These are phyloP conservation scores for Sparus aurata DNA, from an alignment of 2,797 vertebrate species.

Conservation along the genomic window DNA sequence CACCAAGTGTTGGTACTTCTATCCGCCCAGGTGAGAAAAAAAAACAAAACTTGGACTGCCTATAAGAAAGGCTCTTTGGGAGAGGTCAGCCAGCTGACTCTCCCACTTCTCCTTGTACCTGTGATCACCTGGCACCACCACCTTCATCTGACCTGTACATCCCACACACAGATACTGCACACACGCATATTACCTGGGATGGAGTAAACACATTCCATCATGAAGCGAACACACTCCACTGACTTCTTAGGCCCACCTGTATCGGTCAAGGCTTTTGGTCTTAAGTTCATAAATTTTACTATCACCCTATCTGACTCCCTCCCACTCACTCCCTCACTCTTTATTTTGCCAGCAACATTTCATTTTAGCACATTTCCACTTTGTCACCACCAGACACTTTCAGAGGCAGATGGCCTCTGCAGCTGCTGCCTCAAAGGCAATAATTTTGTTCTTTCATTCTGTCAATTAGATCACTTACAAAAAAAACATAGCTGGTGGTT, in stretches of 20 bases:
- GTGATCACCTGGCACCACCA: constrained; percentile 79
- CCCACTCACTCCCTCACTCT: constrained; percentile 2
- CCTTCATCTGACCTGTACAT: constrained; percentile 68
- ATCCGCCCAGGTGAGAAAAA: constrained; percentile 25
- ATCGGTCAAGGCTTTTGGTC: constrained; percentile 14
- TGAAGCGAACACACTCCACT: constrained; percentile 33
- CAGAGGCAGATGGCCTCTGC: not conserved
- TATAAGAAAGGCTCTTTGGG: constrained; percentile 4
- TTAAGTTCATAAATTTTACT: constrained; percentile 34
- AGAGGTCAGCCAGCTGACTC: constrained; percentile 36
- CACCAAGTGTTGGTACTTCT: not conserved
- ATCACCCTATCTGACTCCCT: constrained; percentile 13
- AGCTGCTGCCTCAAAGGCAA: not conserved
- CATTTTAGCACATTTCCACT: constrained; percentile 18
- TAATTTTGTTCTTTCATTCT: not conserved
- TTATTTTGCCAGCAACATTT: constrained; percentile 9
- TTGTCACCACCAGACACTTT: constrained; percentile 15
- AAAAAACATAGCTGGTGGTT: too few relatives aligned
- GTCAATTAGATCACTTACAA: not conserved
- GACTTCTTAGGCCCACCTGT: constrained; percentile 53
- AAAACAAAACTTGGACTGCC: constrained; percentile 25
- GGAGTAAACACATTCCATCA: constrained; percentile 73
- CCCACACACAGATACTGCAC: constrained; percentile 38
- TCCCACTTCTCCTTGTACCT: constrained; percentile 72
- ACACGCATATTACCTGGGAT: constrained; percentile 56